phyloP scores from a whole-genome alignment of 2,888 invertebrate genomes.

The Lapara coniferarum region DNA sequence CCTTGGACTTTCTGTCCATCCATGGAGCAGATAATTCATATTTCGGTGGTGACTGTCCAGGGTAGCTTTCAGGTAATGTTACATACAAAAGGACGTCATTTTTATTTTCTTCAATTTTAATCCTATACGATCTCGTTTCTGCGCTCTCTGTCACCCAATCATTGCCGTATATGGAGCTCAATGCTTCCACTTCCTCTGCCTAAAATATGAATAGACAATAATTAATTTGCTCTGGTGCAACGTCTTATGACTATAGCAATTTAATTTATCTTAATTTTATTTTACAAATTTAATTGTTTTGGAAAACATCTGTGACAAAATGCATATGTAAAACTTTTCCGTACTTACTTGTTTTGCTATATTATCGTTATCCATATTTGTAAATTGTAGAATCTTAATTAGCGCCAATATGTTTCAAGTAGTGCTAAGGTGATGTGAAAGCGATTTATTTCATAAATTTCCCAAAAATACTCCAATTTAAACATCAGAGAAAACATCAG shows the following conservation, averaged over 20 bases:
- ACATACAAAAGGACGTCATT: constrained; percentile 84
- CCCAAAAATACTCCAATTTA: no score
- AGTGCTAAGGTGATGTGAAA: neutral
- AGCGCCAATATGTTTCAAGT: neutral
- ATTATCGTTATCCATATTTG: constrained; percentile 59
- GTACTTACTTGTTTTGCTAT: constrained; percentile 52
- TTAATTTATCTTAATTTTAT: neutral
- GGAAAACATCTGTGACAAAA: neutral
- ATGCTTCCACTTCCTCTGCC: constrained; percentile 88
- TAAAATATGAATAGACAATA: constrained; percentile 44
- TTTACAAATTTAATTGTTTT: constrained; percentile 4
- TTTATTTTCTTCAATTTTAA: constrained; percentile 79
- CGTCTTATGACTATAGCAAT: neutral
- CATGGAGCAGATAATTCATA: constrained; percentile 89
- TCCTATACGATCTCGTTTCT: constrained; percentile 82
- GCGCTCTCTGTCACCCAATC: constrained; percentile 86
- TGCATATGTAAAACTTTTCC: neutral
- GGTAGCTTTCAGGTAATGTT: constrained; percentile 86
- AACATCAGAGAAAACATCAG: no score
- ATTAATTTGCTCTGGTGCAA: neutral
- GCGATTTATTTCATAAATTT: constrained; percentile 3
- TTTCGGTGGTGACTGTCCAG: constrained; percentile 85
- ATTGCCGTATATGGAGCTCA: constrained; percentile 88
- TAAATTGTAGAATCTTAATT: neutral
- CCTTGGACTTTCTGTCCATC: constrained; percentile 84